phyloP scores from a whole-genome alignment of 2,888 invertebrate species.

The Oasisia sp. region DNA sequence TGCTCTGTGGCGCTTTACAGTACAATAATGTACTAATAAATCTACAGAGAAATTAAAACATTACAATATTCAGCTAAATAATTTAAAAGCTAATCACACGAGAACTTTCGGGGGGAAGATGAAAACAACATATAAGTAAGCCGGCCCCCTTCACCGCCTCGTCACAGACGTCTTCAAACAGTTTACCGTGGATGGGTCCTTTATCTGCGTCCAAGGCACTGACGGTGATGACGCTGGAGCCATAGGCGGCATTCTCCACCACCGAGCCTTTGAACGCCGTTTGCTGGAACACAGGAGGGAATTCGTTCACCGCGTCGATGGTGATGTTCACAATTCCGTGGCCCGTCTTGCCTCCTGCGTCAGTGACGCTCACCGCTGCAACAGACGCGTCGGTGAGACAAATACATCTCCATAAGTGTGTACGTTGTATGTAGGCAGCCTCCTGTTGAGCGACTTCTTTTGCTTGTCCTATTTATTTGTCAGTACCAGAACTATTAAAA shows the following conservation, averaged over 20 bases:
- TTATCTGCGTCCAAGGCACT: neutral
- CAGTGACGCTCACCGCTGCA: neutral
- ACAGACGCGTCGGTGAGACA: neutral
- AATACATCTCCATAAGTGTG: neutral
- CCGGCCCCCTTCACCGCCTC: no score
- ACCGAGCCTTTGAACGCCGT: neutral
- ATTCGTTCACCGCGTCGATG: conserved; percentile 17
- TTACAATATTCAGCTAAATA: no score
- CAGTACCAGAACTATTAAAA: no score
- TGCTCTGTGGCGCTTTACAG: no score
- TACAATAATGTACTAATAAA: no score
- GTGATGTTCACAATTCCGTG: conserved; percentile 6
- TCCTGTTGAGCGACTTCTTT: no score
- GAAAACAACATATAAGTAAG: no score
- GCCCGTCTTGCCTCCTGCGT: neutral
- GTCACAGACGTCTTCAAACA: neutral
- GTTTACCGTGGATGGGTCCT: neutral
- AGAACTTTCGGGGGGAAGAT: no score
- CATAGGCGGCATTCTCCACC: neutral
- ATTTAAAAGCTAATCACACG: no score
- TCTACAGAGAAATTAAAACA: no score
- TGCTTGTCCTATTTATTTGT: no score
- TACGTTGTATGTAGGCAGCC: no score
- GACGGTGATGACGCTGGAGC: neutral
- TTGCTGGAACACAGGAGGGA: neutral